A percentile compares a stretch with the other conserved stretches of the same genome.
Evolutionary conservation across 1,140 invertebrate species (phyloP).

Genomic region (Phthorimaea operculella): DNA sequence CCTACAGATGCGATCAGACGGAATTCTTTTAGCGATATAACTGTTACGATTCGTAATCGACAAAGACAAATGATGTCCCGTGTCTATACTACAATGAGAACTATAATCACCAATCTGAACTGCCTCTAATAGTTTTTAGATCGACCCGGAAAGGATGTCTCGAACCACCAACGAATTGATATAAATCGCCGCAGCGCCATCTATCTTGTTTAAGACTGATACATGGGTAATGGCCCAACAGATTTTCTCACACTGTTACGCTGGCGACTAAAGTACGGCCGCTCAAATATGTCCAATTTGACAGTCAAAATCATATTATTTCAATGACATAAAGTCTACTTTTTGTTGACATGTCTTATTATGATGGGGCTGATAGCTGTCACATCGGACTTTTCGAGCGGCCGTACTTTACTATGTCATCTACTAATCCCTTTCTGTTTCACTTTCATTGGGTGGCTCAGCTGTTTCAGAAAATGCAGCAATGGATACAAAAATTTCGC

Average conservation of each 20-base stretch:
- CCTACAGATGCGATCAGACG: no score
- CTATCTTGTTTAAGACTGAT: slow-evolving; percentile 49
- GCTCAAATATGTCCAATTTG: no score
- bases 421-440: neutral
- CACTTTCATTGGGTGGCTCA: no score
- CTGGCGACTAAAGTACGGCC: no score
- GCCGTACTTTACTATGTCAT: neutral
- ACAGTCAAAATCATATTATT: no score
- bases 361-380: no score
- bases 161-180: slow-evolving; percentile 40
- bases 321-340: no score
- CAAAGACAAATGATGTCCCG: neutral
- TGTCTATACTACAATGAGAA: neutral
- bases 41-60: neutral
- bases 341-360: no score
- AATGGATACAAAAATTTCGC: no score
- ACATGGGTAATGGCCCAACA: slow-evolving; percentile 30
- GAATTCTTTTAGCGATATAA: no score
- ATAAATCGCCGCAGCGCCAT: slow-evolving; percentile 49
- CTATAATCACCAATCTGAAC: neutral
- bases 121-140: slow-evolving; percentile 14
- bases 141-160: slow-evolving; percentile 6
- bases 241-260: neutral
- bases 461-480: no score
- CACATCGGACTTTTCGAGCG: no score